Conservation (phyloP, 2,797 vertebrate genomes). For the Kryptolebias ocellatus region DNA sequence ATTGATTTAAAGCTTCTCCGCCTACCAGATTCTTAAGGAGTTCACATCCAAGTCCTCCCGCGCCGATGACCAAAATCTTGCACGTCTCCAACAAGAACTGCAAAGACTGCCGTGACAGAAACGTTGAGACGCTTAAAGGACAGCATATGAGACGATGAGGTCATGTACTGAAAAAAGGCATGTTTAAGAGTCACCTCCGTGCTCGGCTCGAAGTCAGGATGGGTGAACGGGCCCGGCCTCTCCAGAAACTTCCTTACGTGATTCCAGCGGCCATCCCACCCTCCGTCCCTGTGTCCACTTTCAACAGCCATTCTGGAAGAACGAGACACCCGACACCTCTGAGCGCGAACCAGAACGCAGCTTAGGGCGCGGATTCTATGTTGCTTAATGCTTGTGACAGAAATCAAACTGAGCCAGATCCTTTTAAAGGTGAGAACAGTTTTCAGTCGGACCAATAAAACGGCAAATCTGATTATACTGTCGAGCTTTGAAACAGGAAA, state of each 20-base stretch:
- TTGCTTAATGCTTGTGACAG: background rate
- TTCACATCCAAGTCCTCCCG: slow-evolving; percentile 96
- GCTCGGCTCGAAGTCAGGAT: slow-evolving; percentile 98
- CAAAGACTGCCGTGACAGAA: slow-evolving; percentile 80
- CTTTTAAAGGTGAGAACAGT: no score
- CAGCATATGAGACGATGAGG: rapidly evolving
- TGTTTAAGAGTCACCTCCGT: slow-evolving; percentile 86
- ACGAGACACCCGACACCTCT: slow-evolving; percentile 69
- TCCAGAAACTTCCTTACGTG: slow-evolving; percentile 98
- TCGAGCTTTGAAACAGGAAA: no score
- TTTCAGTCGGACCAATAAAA: no score
- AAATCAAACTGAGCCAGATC: no score
- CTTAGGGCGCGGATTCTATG: no score
- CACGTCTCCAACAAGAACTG: slow-evolving; percentile 96
- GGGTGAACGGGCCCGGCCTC: slow-evolving; percentile 95
- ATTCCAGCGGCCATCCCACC: slow-evolving; percentile 98
- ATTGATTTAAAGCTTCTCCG: background rate
- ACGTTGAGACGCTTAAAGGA: background rate
- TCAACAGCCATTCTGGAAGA: slow-evolving; percentile 98
- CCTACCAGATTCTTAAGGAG: slow-evolving; percentile 97
- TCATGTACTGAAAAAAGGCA: background rate
- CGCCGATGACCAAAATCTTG: slow-evolving; percentile 96
- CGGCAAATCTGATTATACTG: no score
- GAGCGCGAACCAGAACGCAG: slow-evolving; percentile 2
- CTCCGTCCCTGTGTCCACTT: slow-evolving; percentile 89